Base-by-base conservation (phyloP, 2,888 invertebrate species). In the Callosobruchus maculatus region DNA sequence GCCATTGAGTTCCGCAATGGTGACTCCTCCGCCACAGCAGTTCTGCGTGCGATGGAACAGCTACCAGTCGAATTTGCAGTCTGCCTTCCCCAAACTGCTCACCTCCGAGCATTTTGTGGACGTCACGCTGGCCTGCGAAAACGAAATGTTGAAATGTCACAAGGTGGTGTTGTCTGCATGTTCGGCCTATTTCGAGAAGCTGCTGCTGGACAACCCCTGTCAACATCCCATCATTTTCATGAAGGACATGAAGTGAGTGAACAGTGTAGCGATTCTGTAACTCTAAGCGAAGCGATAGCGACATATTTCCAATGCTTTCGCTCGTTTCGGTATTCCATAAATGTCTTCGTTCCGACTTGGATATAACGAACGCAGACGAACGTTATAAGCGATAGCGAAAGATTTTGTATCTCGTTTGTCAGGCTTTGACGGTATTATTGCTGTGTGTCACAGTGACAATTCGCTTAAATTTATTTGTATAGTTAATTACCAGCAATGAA, bases 71-170 rank as follows among this genome's bases (percentile, higher is more conserved):
- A 94, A 94, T 84, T 90, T 95, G 87, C 94, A 92, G 82, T 92
- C 92, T 80, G 93, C 93, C 77, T 94, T 94, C 83, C 93, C 94
- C 0, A 92, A 93, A 18, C 88, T 94, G 20, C 89, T 94, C 9
- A 91, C 92, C 22, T 91, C 92, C n/a, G 94, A 94, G 84, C 92
- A 93, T 85, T 96, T 96, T 84, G 95, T 96, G 0, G 96, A 96
- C 87, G 96, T 96, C 71, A 96, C 96, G 0, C 86, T 96, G 72
- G 95, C 96, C 2, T 96, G 96, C 84, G 96, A 96, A 86, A 95
- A 95, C 0, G 91, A 93, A 67, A 94, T 95, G 86, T 88, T 95
- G 79, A 93, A 95, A 80, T 96, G 96, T 85, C 96, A 96, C 89
- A 95, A 95, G 82, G 90, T 96, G 77, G 95, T 96, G 31, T 86